Conservation (phyloP, 2,888 invertebrate genomes). For the Diachrysia chrysitis region DNA sequence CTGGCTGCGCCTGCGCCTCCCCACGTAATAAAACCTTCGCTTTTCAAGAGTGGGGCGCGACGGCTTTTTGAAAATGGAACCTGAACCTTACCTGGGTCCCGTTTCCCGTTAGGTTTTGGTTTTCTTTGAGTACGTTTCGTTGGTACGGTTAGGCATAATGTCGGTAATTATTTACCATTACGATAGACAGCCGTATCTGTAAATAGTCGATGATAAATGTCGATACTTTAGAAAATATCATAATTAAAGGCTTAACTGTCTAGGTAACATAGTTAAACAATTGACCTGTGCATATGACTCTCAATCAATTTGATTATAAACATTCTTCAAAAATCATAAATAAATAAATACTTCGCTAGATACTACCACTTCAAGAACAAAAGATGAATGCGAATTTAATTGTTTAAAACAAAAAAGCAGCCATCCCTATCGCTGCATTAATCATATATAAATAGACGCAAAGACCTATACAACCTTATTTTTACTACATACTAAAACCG, state of each 20-base stretch:
- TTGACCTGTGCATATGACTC: neutral
- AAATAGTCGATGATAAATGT: neutral
- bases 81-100: conserved; percentile 51
- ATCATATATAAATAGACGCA: too few species aligned
- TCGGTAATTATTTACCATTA: conserved; percentile 9
- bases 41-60: conserved; percentile 79
- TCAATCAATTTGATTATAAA: too few species aligned
- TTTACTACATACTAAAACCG: too few species aligned
- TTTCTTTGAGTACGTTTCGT: conserved; percentile 40
- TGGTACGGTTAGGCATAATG: conserved; percentile 25
- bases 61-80: conserved; percentile 68
- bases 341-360: too few species aligned
- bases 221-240: neutral
- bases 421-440: too few species aligned
- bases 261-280: neutral
- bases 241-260: neutral
- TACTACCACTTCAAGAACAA: too few species aligned
- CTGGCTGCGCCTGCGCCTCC: conserved; percentile 74
- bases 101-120: conserved; percentile 52
- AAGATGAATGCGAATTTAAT: too few species aligned
- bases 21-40: conserved; percentile 84
- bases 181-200: neutral
- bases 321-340: too few species aligned
- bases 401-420: too few species aligned
- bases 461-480: too few species aligned